Base-by-base conservation (phyloP, 2,113 vertebrate genomes). In the Lepisosteus osseus region DNA sequence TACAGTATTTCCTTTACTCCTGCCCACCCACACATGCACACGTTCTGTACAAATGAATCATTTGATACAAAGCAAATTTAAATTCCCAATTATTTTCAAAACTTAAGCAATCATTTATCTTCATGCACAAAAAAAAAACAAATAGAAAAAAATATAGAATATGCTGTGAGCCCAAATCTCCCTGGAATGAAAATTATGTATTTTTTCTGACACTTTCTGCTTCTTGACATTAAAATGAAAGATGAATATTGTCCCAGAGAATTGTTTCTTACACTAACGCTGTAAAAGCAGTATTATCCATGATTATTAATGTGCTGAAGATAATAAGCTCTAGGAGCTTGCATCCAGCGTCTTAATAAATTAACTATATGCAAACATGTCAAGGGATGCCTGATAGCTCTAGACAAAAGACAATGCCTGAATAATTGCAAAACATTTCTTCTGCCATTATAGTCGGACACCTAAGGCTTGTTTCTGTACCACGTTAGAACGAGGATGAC, bases 271-370 rank as follows among this genome's bases (percentile, higher is more conserved):
- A 7, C 65, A 45, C 14, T 13, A n/a, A 44, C 4, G 15, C 57
- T 59, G 65, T 55, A 74, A 63, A 78, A 54, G 40, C 69, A 67
- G 62, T 41, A 45, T 76, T 66, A 76, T 77, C 68, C 69, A 68
- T 63, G 8, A 8, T 78, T 80, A 80, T 80, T 79, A 84, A 81
- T 73, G 75, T 68, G 82, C 68, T 72, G 64, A 75, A 78, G 83
- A 80, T 72, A 70, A 73, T 66, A 44, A 77, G 70, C 73, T 64
- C 45, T 59, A 42, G 67, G 17, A 67, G 74, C 54, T 68, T 69
- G 43, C 65, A 42, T 71, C 82, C 78, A 70, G 43, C 9, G 17
- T 44, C 71, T 81, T 72, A 82, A 79, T 84, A 78, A 80, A 82
- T 74, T 65, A 68, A 71, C 72, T 71, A 74, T 64, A 71, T n/a